phyloP scores from a whole-genome alignment of 2,888 invertebrate genomes.

The Antheraea yamamai region DNA sequence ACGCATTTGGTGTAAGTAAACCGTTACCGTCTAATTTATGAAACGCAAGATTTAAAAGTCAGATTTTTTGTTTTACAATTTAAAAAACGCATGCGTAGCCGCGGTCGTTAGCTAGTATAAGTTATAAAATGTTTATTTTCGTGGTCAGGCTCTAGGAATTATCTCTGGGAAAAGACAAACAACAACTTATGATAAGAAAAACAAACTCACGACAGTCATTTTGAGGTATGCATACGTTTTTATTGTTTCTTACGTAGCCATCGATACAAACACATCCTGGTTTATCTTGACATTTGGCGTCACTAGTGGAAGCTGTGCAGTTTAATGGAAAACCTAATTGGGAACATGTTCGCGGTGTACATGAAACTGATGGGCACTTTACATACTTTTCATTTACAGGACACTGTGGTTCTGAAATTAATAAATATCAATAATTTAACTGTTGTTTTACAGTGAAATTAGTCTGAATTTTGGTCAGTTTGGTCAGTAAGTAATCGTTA shows the following conservation, averaged over 20 bases:
- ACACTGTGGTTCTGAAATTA: slow-evolving; percentile 31
- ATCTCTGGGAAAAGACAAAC: too few relatives aligned
- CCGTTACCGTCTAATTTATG: too few relatives aligned
- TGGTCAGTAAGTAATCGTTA: too few relatives aligned
- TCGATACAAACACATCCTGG: slow-evolving; percentile 32
- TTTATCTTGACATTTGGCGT: slow-evolving; percentile 20
- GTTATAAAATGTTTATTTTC: too few relatives aligned
- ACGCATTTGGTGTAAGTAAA: too few relatives aligned
- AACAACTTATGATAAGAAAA: background rate
- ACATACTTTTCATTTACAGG: slow-evolving; percentile 33
- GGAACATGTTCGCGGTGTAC: slow-evolving; percentile 32
- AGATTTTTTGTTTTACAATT: background rate
- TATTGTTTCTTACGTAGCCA: slow-evolving; percentile 34
- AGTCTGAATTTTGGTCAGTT: too few relatives aligned
- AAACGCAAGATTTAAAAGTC: too few relatives aligned
- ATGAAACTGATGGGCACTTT: slow-evolving; percentile 31
- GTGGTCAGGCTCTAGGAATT: too few relatives aligned
- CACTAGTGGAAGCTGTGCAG: slow-evolving; percentile 16
- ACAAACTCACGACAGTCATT: slow-evolving; percentile 43
- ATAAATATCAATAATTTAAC: background rate
- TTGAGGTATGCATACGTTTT: slow-evolving; percentile 38
- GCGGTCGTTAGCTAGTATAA: too few relatives aligned
- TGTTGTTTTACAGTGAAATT: too few relatives aligned
- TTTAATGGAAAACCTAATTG: slow-evolving; percentile 31
- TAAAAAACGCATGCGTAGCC: too few relatives aligned